These are phyloP conservation scores for Leptopilina myrica DNA, from an alignment of 2,888 invertebrate genomes.

Conservation along the genomic window DNA sequence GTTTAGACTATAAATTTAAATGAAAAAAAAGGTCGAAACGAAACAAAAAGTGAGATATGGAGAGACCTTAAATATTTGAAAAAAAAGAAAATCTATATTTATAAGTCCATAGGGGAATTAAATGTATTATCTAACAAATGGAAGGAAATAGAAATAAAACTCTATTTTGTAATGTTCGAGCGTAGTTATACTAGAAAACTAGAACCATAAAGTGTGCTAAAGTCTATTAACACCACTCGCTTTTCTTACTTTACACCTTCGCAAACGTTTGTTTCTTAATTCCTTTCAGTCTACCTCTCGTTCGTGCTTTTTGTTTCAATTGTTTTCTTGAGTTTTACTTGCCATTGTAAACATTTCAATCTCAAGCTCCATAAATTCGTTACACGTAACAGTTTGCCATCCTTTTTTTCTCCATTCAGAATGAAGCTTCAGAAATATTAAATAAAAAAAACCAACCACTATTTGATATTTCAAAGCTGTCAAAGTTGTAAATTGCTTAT, in stretches of 20 bases:
- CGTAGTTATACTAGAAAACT: slow-evolving; percentile 5
- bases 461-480: too few relatives aligned
- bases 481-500: too few relatives aligned
- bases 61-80: too few relatives aligned
- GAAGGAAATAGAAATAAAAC: not conserved
- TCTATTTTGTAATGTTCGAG: not conserved
- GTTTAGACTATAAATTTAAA: too few relatives aligned
- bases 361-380: slow-evolving; percentile 8
- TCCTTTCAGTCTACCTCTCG: slow-evolving; percentile 4
- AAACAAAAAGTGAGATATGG: too few relatives aligned
- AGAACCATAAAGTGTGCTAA: slow-evolving; percentile 23
- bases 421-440: too few relatives aligned
- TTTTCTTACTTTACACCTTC: slow-evolving; percentile 37
- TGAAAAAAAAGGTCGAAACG: too few relatives aligned
- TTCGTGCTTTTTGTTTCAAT: slow-evolving; percentile 34
- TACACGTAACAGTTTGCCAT: not conserved
- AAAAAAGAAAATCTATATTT: too few relatives aligned
- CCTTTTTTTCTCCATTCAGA: not conserved
- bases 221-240: slow-evolving; percentile 37
- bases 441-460: too few relatives aligned
- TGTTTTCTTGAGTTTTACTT: slow-evolving; percentile 24
- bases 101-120: not conserved
- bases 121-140: slow-evolving; percentile 1
- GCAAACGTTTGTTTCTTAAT: slow-evolving; percentile 29
- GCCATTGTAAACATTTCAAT: slow-evolving; percentile 14